Base-by-base conservation (phyloP, 2,113 vertebrate genomes). In the Xenopus laevis region DNA sequence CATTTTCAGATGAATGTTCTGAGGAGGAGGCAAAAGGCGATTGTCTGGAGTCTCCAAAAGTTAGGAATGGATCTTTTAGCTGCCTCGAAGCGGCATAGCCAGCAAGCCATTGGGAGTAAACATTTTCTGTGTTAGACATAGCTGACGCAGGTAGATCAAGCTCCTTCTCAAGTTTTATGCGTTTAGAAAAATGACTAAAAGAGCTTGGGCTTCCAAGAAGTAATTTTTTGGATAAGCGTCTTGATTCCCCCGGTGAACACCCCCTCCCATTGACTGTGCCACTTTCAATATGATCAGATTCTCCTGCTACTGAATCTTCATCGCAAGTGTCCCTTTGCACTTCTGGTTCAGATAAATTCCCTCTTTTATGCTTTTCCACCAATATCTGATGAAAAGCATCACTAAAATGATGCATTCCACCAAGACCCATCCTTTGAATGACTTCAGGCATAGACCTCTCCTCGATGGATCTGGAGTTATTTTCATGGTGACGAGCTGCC, bases 141-240 rank as follows among this genome's bases (percentile, higher is more conserved):
- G 97, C 94, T 59, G 96, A 92, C 0, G 95, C 93, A 62, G 97
- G 95, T 81, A 99, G 88, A 83, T 99, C 97, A 79, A 98, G 98
- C 86, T 99, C 97, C 87, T 98, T 99, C 89, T 99, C 97, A 85
- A 98, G 89, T 89, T 99, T 99, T 87, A 99, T 99, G 83, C 97
- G 96, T 90, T 99, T 99, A 81, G 97, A 93, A 89, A 98, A 98
- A 81, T 97, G 96, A 86, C 97, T 98, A 83, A 98, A 90, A 69
- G 96, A 95, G 90, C 94, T 96, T 80, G 96, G 97, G 83, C 97
- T 99, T 84, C 96, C 96, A 89, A 98, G 89, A 74, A 99, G 93
- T 86, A 98, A 94, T 93, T 99, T 99, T 89, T 98, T 98, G 79
- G 96, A 96, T 78, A 99, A 91, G 86, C 95, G 95, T 68, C 95